These are phyloP conservation scores for Pseudochirops corinnae DNA, from an alignment of 2,797 vertebrate species.

Conservation along the genomic window DNA sequence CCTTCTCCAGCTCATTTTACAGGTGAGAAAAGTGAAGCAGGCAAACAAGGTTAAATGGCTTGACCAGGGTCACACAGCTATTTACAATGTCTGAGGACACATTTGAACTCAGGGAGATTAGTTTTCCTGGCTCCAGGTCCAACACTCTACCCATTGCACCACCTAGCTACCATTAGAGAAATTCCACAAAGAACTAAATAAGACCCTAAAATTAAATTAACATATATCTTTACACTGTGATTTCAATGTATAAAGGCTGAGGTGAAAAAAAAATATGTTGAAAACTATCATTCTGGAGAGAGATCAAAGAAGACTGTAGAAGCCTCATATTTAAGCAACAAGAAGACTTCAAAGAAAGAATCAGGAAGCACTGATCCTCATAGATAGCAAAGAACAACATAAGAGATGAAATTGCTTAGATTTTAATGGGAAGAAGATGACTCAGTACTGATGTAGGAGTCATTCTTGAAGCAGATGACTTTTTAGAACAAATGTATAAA, in stretches of 20 bases:
- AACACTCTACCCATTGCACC: neutral
- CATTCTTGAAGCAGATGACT: neutral
- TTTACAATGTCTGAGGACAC: too few species aligned
- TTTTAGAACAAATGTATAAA: neutral
- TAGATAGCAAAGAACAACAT: neutral
- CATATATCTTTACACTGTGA: neutral
- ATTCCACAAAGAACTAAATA: neutral
- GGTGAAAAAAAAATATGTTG: neutral
- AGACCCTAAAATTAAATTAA: neutral
- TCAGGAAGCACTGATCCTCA: neutral
- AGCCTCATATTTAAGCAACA: neutral
- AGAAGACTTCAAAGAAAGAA: neutral
- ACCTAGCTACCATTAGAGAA: neutral
- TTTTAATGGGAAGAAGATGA: neutral
- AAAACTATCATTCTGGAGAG: neutral
- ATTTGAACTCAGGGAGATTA: too few species aligned
- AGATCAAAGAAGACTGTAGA: neutral
- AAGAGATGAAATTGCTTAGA: neutral
- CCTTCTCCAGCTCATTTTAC: neutral
- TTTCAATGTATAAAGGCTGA: neutral
- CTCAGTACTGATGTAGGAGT: neutral
- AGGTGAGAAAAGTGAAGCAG: too few species aligned
- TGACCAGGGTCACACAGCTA: neutral
- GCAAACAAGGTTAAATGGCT: neutral
- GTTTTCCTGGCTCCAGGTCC: too few species aligned